A percentile compares a stretch with the other conserved stretches of the same genome.
Conservation (phyloP, 2,797 vertebrate genomes). For the Acanthornis magna region DNA sequence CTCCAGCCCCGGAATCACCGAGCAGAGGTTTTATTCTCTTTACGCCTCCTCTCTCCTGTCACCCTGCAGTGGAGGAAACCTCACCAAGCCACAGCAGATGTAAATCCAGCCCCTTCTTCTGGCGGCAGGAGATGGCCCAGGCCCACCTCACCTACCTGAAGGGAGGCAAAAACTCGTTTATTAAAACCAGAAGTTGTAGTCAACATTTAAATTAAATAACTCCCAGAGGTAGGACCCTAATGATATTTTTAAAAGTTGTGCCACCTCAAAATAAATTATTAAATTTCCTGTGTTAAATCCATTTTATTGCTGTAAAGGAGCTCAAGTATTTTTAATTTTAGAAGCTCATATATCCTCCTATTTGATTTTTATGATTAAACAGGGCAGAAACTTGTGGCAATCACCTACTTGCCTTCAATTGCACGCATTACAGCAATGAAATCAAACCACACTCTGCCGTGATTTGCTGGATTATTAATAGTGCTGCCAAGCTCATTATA, state of each 20-base stretch:
- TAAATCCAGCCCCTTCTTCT: background rate
- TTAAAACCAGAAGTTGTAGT: background rate
- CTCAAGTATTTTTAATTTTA: slow-evolving; percentile 33
- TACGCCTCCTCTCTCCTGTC: background rate
- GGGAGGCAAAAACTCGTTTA: background rate
- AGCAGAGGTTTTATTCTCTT: background rate
- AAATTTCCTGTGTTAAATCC: background rate
- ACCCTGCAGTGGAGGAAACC: background rate
- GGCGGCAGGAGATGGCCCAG: rapidly evolving
- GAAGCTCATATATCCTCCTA: background rate
- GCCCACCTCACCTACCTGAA: background rate
- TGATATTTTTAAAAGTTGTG: background rate
- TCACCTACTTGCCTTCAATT: background rate
- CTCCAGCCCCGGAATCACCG: background rate
- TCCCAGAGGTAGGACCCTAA: background rate
- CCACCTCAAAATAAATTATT: slow-evolving; percentile 17
- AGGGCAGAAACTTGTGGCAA: background rate
- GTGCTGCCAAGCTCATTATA: slow-evolving; percentile 59
- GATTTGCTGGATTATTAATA: slow-evolving; percentile 58
- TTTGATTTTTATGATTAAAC: slow-evolving; percentile 50
- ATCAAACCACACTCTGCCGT: slow-evolving; percentile 16
- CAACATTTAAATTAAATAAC: slow-evolving; percentile 10
- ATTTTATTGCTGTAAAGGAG: background rate
- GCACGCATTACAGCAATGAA: background rate
- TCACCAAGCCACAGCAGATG: too few species aligned